phyloP scores from a whole-genome alignment of 2,888 invertebrate species.

The Isoperla grammatica region DNA sequence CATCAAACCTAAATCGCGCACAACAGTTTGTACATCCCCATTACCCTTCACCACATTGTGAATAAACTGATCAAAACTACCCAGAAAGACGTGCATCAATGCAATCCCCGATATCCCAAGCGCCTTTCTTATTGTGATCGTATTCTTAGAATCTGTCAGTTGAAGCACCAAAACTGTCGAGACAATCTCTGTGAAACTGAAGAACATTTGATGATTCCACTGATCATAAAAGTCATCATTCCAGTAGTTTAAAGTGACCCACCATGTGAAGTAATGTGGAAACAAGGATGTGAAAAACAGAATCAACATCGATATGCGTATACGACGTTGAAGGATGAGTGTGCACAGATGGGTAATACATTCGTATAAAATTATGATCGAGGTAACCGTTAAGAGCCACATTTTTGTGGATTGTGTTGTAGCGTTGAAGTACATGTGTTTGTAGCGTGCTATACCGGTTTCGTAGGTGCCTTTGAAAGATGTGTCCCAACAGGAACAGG shows the following conservation, averaged over 20 bases:
- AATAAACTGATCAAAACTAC: constrained; percentile 60
- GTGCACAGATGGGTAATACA: constrained; percentile 52
- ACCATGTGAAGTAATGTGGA: constrained; percentile 65
- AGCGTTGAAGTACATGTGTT: constrained; percentile 66
- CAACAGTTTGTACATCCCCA: constrained; percentile 59
- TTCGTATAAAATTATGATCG: constrained; percentile 56
- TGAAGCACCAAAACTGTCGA: constrained; percentile 55
- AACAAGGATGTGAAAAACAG: constrained; percentile 58
- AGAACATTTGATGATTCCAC: constrained; percentile 64
- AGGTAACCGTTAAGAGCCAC: constrained; percentile 56
- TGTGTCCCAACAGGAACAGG: constrained; percentile 71
- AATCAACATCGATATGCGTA: constrained; percentile 55
- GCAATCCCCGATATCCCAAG: constrained; percentile 55
- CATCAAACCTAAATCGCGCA: constrained; percentile 20
- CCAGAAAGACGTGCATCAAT: constrained; percentile 55
- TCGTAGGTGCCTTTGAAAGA: constrained; percentile 70
- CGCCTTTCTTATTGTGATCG: constrained; percentile 49
- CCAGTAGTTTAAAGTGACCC: constrained; percentile 64
- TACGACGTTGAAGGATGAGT: constrained; percentile 48
- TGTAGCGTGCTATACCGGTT: constrained; percentile 61
- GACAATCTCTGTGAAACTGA: constrained; percentile 56
- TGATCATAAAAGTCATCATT: constrained; percentile 64
- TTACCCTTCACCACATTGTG: constrained; percentile 58
- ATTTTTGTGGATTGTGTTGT: constrained; percentile 61
- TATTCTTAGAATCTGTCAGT: constrained; percentile 49